Conservation (phyloP, 2,797 vertebrate species). For the Enteromius thamalakanensis region DNA sequence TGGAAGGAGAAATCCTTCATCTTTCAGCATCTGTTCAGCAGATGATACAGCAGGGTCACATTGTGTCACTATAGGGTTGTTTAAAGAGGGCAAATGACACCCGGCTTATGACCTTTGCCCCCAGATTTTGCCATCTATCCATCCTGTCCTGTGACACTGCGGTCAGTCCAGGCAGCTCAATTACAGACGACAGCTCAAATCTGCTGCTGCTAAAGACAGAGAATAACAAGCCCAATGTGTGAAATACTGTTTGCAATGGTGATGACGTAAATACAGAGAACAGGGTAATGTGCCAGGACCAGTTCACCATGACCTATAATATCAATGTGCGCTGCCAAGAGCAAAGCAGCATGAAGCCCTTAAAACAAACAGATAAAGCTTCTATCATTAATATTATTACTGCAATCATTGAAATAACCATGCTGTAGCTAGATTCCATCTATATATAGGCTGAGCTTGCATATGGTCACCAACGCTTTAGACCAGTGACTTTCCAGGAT, state of each 20-base stretch:
- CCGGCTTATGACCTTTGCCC: not conserved
- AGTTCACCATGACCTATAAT: conserved; percentile 48
- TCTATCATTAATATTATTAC: not conserved
- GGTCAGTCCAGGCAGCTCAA: conserved; percentile 11
- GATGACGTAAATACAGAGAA: conserved; percentile 5
- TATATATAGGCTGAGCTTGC: not conserved
- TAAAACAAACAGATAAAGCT: conserved; percentile 10
- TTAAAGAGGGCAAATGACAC: conserved; percentile 40
- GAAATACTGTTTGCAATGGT: not conserved
- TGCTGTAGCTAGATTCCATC: not conserved
- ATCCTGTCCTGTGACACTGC: not conserved
- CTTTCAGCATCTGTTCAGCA: conserved; percentile 23
- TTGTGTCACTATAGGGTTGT: conserved; percentile 13
- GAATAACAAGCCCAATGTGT: not conserved
- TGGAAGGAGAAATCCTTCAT: not conserved
- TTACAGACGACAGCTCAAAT: not conserved
- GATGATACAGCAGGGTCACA: conserved; percentile 36
- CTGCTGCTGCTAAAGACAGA: not conserved
- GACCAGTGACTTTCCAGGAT: not conserved
- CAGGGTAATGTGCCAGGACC: conserved; percentile 16
- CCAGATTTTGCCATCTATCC: not conserved
- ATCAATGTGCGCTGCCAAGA: conserved; percentile 33
- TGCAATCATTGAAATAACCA: not conserved
- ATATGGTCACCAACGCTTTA: not conserved
- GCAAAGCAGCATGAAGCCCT: conserved; percentile 1